These are phyloP conservation scores for Caenorhabditis uteleia DNA, from an alignment of 2,888 invertebrate species.

Conservation along the genomic window DNA sequence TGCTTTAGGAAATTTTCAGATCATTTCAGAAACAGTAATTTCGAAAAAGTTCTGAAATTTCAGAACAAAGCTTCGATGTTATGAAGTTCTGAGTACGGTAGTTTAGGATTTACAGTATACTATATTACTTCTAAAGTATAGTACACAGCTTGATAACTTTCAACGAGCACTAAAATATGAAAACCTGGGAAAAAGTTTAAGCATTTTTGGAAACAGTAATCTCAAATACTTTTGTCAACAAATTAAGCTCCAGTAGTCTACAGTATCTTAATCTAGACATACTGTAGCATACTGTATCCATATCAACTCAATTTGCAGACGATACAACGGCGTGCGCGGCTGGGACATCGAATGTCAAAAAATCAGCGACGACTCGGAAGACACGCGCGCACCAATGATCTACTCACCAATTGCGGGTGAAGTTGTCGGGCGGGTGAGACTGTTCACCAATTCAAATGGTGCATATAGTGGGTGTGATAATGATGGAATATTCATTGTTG, in stretches of 20 bases:
- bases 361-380: constrained; percentile 57
- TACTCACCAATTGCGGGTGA: constrained; percentile 63
- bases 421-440: constrained; percentile 51
- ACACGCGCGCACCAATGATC: constrained; percentile 56
- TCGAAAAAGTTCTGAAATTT: no score
- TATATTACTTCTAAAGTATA: no score
- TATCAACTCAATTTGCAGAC: constrained; percentile 28
- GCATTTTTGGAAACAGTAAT: no score
- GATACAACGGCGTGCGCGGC: constrained; percentile 66
- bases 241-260: neutral
- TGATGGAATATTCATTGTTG: constrained; percentile 68
- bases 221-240: no score
- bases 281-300: no score
- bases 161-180: no score
- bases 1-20: no score
- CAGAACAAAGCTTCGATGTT: no score
- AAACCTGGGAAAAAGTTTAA: neutral
- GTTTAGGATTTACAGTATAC: no score
- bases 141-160: no score
- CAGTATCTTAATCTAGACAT: neutral
- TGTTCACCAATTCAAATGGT: constrained; percentile 46
- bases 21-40: no score
- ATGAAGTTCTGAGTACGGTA: no score
- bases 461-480: constrained; percentile 67
- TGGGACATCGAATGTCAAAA: constrained; percentile 65